Base-by-base conservation (phyloP, 1,140 invertebrate species). In the Drosophila sechellia region DNA sequence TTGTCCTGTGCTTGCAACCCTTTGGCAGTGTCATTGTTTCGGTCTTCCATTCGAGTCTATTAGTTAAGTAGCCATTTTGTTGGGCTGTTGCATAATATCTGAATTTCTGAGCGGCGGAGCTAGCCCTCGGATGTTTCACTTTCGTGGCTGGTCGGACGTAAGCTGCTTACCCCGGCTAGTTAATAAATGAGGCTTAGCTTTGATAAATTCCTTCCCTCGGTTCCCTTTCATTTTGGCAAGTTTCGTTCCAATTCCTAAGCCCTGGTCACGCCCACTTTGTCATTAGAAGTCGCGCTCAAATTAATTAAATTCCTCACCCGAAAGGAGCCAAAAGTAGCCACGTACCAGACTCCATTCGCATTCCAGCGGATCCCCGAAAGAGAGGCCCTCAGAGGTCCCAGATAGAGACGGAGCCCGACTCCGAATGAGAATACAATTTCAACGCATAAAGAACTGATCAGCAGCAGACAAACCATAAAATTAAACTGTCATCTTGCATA, bases 401-500 rank as follows among this genome's bases (percentile, higher is more conserved):
- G 34, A 49, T 45, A 48, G 49, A 34, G 66, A 77, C 46, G 54
- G 39, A 43, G 57, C 34, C 22, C 17, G 39, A 27, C 45, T 61
- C 31, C 39, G 46, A 61, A 63, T 66, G 63, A 71, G 77, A 81
- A 75, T 68, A 83, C 79, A 80, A 80, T 77, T 89, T 89, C 84
- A 90, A 68, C 84, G 84, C 84, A 89, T 89, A 89, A 89, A 89
- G 84, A 91, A 91, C 90, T 91, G 90, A 91, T 91, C 90, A 90
- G 90, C 86, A 91, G 80, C 90, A 91, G 90, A 91, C 86, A 91
- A 91, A 91, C 90, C 90, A 91, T 91, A 91, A 91, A 91, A 91
- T 91, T 91, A 91, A 91, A 91, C 90, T 91, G 90, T 91, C 90
- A 91, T 91, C 90, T 91, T 91, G 90, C 87, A 91, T 91, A 91